A percentile compares a stretch with the other conserved stretches of the same genome.
Conservation (phyloP, 2,113 vertebrate genomes). For the Pristiophorus japonicus region DNA sequence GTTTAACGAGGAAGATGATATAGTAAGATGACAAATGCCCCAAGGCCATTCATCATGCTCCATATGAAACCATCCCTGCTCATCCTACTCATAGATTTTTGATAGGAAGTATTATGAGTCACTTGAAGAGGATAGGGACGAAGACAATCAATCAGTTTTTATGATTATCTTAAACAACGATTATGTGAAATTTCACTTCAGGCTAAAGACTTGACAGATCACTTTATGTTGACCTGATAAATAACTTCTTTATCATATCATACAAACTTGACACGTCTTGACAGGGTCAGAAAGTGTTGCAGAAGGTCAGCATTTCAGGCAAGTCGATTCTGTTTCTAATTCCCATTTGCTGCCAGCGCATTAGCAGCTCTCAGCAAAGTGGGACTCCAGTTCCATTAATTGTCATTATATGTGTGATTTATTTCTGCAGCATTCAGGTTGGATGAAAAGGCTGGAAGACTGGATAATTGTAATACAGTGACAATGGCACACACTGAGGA, state of each 20-base stretch:
- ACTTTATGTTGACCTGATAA: background rate
- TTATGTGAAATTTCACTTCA: slow-evolving; percentile 28
- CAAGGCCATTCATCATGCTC: slow-evolving; percentile 6
- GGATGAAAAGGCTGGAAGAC: background rate
- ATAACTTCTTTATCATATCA: background rate
- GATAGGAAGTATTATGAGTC: background rate
- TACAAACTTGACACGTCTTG: background rate
- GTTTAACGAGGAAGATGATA: slow-evolving; percentile 31
- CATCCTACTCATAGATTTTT: slow-evolving; percentile 13
- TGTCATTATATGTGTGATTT: background rate
- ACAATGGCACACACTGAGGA: background rate
- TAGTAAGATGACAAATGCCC: slow-evolving; percentile 14
- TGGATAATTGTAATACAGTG: background rate
- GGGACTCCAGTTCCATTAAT: background rate
- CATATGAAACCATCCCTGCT: background rate
- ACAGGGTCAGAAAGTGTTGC: background rate
- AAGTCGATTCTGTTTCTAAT: background rate
- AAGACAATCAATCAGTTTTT: slow-evolving; percentile 10
- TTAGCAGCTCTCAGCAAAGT: background rate
- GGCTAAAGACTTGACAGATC: slow-evolving; percentile 1
- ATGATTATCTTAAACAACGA: slow-evolving; percentile 26
- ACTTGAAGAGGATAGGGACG: background rate
- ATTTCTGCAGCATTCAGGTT: background rate
- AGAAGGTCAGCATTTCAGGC: background rate
- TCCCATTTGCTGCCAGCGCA: background rate